Percentiles rank a stretch among this genome's conserved stretches.
phyloP scores from a whole-genome alignment of 2,888 invertebrate species.

The Coecobrya sp. region DNA sequence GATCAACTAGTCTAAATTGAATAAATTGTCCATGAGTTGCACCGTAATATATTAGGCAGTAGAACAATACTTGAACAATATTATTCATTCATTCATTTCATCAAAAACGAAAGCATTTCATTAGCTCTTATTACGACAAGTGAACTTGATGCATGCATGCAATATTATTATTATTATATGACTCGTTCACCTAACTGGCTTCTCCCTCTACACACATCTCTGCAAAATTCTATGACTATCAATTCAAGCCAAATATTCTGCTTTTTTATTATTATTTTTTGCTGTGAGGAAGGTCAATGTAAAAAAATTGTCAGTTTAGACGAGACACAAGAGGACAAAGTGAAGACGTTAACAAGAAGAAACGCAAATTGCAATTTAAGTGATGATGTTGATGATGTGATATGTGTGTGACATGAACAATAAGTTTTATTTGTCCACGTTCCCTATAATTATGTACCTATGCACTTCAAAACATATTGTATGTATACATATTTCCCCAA shows the following conservation, averaged over 20 bases:
- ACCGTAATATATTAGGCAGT: not conserved
- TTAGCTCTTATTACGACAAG: not conserved
- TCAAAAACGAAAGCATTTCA: not conserved
- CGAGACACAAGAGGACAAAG: not conserved
- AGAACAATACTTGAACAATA: not conserved
- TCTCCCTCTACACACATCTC: not conserved
- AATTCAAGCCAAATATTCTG: conserved; percentile 19
- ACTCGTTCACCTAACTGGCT: not conserved
- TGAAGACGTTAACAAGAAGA: not conserved
- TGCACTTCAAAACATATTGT: no score
- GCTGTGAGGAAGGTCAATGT: not conserved
- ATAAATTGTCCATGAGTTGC: conserved; percentile 12
- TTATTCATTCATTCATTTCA: conserved; percentile 23
- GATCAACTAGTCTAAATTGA: not conserved
- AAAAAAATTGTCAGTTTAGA: not conserved
- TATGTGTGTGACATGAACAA: not conserved
- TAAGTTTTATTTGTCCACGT: not conserved
- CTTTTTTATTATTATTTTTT: conserved; percentile 6
- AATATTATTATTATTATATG: not conserved
- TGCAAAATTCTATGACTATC: not conserved
- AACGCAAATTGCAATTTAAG: not conserved
- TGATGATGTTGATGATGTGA: not conserved
- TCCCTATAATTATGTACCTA: no score
- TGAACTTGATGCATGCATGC: conserved; percentile 4
- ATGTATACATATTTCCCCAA: conserved; percentile 21